Percentiles rank a stretch among this genome's conserved stretches.
Conservation (phyloP, 1,140 invertebrate genomes). For the Monochamus saltuarius region DNA sequence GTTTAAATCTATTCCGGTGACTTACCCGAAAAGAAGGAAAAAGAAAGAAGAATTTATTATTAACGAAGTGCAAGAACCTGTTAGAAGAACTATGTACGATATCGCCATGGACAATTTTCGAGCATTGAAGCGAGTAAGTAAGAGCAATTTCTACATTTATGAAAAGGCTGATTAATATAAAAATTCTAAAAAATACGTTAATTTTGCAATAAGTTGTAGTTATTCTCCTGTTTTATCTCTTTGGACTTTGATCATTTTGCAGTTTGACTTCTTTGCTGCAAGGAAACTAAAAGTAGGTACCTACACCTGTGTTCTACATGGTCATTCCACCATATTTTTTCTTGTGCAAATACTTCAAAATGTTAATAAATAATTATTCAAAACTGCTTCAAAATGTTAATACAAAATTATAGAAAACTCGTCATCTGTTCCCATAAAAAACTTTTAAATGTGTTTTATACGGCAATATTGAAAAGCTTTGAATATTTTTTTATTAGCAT, state of each 20-base stretch:
- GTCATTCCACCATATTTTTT: no score
- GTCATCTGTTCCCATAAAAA: no score
- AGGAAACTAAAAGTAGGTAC: background rate
- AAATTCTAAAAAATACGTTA: background rate
- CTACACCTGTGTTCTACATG: background rate
- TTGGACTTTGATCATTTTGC: background rate
- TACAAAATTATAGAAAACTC: no score
- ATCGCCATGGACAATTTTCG: constrained; percentile 25
- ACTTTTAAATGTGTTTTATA: no score
- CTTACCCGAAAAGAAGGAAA: background rate
- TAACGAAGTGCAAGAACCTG: constrained; percentile 21
- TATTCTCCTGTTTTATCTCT: background rate
- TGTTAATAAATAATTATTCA: no score
- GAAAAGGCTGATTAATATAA: background rate
- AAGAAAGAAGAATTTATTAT: background rate
- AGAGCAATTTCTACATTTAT: background rate
- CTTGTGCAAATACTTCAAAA: no score
- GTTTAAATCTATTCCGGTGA: background rate
- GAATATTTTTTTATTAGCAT: no score
- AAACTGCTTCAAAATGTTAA: no score
- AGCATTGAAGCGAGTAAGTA: constrained; percentile 23
- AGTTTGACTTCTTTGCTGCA: background rate
- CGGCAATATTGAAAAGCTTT: no score
- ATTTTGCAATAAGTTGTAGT: background rate
- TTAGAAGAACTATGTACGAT: constrained; percentile 27